phyloP scores from a whole-genome alignment of 2,888 invertebrate species.

The Leptinotarsa rubiginosa region DNA sequence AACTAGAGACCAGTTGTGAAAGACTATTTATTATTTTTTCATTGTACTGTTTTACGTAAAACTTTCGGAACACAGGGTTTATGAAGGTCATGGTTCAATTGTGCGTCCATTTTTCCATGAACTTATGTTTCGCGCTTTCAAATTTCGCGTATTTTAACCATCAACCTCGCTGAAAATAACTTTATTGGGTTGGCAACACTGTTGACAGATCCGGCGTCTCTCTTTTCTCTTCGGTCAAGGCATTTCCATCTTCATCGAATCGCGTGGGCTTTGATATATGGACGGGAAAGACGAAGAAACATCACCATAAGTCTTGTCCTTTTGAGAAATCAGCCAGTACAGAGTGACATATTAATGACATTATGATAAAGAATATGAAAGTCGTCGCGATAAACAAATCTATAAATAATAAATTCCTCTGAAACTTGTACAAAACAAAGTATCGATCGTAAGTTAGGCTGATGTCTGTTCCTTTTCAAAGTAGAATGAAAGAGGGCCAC shows the following conservation, averaged over 20 bases:
- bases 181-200: too few relatives aligned
- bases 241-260: conserved; percentile 52
- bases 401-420: conserved; percentile 63
- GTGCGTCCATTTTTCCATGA: too few relatives aligned
- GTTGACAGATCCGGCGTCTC: conserved; percentile 49
- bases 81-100: too few relatives aligned
- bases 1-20: too few relatives aligned
- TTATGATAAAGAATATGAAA: conserved; percentile 65
- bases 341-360: conserved; percentile 65
- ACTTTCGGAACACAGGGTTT: too few relatives aligned
- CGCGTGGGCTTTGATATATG: conserved; percentile 65
- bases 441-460: conserved; percentile 49
- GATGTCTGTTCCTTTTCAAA: conserved; percentile 46
- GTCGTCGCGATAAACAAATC: conserved; percentile 64
- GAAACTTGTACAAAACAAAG: conserved; percentile 42
- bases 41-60: too few relatives aligned
- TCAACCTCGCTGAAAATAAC: too few relatives aligned
- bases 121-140: too few relatives aligned
- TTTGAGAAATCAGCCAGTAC: conserved; percentile 63
- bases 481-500: conserved; percentile 45
- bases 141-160: too few relatives aligned
- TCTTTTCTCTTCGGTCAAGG: conserved; percentile 45
- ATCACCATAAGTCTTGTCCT: conserved; percentile 65
- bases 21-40: too few relatives aligned
- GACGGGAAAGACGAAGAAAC: conserved; percentile 61